Conservation (phyloP, 2,888 invertebrate species). For the Acleris cristana region DNA sequence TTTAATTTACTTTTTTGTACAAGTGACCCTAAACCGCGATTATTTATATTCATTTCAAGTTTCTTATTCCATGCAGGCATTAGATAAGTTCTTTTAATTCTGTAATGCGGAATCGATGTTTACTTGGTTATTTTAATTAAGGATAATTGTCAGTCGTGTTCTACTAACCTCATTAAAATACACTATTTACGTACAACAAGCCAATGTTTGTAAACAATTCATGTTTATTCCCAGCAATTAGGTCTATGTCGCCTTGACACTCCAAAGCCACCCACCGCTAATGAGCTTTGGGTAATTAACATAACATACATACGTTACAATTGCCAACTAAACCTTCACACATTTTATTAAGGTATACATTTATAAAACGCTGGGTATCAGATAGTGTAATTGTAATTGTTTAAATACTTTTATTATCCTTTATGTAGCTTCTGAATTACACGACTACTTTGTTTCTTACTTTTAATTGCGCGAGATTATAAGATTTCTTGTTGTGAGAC, state of each 20-base stretch:
- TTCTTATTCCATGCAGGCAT: too few relatives aligned
- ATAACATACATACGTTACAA: background rate
- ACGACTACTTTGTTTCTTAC: conserved; percentile 17
- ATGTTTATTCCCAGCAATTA: conserved; percentile 12
- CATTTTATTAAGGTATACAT: background rate
- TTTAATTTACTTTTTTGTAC: too few relatives aligned
- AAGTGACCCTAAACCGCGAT: too few relatives aligned
- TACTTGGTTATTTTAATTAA: too few relatives aligned
- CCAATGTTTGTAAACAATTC: conserved; percentile 14
- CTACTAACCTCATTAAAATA: background rate
- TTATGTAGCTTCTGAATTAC: conserved; percentile 21
- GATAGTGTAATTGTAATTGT: conserved; percentile 12
- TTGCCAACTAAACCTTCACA: background rate
- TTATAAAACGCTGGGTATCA: background rate
- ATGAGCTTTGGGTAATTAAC: conserved; percentile 15
- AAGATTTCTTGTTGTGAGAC: background rate
- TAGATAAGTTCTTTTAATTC: too few relatives aligned
- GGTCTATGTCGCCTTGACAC: conserved; percentile 19
- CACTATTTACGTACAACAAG: background rate
- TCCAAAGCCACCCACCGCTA: conserved; percentile 16
- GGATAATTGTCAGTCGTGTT: background rate
- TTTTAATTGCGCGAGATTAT: conserved; percentile 7
- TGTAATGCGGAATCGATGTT: too few relatives aligned
- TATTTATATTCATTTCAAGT: too few relatives aligned
- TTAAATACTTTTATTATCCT: conserved; percentile 17